Evolutionary conservation across 2,888 invertebrate genomes (phyloP), one percentile per base, ranked within the genome.

Genomic region (Sacculina carcini): DNA sequence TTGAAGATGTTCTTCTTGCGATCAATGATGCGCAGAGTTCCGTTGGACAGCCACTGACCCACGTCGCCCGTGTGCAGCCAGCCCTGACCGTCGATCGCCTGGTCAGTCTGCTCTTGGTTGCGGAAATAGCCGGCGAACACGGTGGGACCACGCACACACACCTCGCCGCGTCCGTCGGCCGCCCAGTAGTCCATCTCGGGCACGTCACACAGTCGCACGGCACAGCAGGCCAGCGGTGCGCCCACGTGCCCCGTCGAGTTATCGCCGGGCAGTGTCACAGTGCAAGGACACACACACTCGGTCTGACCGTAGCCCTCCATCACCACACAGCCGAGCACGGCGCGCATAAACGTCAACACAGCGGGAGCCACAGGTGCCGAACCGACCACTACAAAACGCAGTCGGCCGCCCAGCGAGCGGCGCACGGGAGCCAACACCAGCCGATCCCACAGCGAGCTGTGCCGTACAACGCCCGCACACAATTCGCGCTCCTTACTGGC

Each of bases 31-130:
- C 87, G 89, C 58, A 96, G 67, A 10, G 87, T 82, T 51, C 96
- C 96, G 65, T 89, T 90, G 65, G 86, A 79, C 61, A 81, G 67
- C 94, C 94, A 96, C 71, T 78, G 79, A 58, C 96, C 96, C 57
- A 96, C 79, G 65, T 96, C 96, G 5, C 96, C 96, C 6, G 94
- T 94, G 65, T 92, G 94, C 64, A 89, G 84, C 90, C 90, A 92
- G n/a, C 90, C 89, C 56, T 78, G 75, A 26, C 73, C 71, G 64
- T 90, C 90, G 57, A 94, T 76, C 16, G 83, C 79, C 63, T 90
- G 83, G 36, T 74, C 72, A 4, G 94, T 96, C 68, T 84, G 83
- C 62, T 86, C 86, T 0, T 81, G 78, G 66, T 92, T 87, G 56
- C 90, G 92, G 67, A 80, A 89, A 68, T 92, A 92, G 1, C 90